Conservation (phyloP, 1,140 invertebrate species). For the Hypsibius dujardini region DNA sequence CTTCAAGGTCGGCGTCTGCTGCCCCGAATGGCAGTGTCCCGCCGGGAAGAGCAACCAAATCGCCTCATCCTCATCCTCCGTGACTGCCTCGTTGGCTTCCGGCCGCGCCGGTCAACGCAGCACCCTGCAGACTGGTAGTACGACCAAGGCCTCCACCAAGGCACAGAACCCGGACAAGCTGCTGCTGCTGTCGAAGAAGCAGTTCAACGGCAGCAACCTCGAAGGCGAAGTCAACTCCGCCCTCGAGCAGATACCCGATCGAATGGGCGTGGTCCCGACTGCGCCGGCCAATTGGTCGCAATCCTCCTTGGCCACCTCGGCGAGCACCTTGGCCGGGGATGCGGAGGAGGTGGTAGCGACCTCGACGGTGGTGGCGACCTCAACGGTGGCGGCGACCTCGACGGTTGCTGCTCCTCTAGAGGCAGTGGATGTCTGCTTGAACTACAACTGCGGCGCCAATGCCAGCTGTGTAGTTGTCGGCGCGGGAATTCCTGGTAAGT, state of each 20-base stretch:
- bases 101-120: neutral
- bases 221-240: neutral
- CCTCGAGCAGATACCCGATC: neutral
- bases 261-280: neutral
- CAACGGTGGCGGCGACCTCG: neutral
- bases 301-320: too few relatives aligned
- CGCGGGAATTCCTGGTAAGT: neutral
- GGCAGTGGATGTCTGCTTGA: neutral
- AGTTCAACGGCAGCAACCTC: neutral
- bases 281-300: neutral
- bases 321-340: too few relatives aligned
- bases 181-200: neutral
- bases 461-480: neutral
- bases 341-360: too few relatives aligned
- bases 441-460: neutral
- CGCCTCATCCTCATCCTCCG: neutral
- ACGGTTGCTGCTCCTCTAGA: neutral
- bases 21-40: slow-evolving; percentile 12
- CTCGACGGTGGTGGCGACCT: neutral
- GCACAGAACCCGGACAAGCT: neutral
- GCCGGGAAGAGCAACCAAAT: neutral
- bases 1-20: slow-evolving; percentile 8
- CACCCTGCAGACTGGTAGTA: neutral
- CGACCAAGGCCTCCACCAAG: neutral
- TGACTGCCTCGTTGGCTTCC: neutral